Evolutionary conservation across 2,113 vertebrate genomes (phyloP), one percentile per base, ranked within the genome.

Genomic region (Coptodon bakossiorum): DNA sequence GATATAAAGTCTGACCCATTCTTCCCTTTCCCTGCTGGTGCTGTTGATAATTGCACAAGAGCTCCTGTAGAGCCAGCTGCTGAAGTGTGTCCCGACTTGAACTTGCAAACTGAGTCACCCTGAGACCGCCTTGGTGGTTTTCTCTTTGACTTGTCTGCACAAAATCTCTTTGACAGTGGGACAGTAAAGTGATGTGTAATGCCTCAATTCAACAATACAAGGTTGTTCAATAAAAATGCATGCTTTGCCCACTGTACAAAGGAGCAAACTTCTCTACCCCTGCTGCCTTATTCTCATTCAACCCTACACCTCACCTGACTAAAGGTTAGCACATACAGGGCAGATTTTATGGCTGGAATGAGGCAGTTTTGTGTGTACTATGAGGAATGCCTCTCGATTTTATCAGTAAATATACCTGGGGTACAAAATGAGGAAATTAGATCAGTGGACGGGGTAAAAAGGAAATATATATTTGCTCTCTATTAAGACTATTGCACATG

Each of bases 11-110:
- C 93, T 92, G 90, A 92, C 89, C 88, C 82, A 48, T 80, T 92
- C 76, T 85, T 86, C 86, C 57, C 78, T 92, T 88, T 93, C 81
- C 90, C 91, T 56, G 85, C 90, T 93, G 87, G 84, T 94, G 86
- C 91, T 93, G 91, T 92, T 94, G 91, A 92, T 93, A 92, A 95
- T 95, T 95, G 90, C 91, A 86, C 94, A 94, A 96, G 85, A 88
- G 89, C 92, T 95, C 93, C 93, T 80, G 90, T 92, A 93, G 94
- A 94, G 91, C 89, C 94, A 96, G 95, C 95, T 96, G 95, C 91
- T 93, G 85, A 87, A 92, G 90, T 91, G 82, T 96, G 95, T 95
- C 95, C 95, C 89, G 90, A 94, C 92, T 83, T 95, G 95, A 96
- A 96, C 95, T 90, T 50, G 68, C 83, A 86, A 91, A 95, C 94